Evolutionary conservation across 2,888 invertebrate genomes (phyloP), one percentile per base, ranked within the genome.

Genomic region (Epinotia nisella): DNA sequence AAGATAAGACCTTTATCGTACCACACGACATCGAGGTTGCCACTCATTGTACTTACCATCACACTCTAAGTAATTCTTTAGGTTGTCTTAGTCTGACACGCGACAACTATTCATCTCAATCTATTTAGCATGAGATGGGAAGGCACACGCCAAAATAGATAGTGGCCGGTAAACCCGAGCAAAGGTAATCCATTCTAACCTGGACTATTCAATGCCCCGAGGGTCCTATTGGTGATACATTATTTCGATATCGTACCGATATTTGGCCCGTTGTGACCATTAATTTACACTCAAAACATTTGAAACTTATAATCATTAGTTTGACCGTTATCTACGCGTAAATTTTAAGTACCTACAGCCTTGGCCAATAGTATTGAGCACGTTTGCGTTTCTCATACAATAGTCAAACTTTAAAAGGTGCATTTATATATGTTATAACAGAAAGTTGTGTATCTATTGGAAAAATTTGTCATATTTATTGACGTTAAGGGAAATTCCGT

Each of bases 131-230:
- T 45, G 15, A 15, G 35, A 15, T 4, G 45, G 45, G 45, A 45
- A 15, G 45, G 45, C 45, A 5, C 15, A 13, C 4, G 13, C 45
- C 45, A 15, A 45, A 45, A 45, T 45, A 45, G 15, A 45, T 45
- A 45, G 15, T 45, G 13, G 15, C 13, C 45, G 45, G 96, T 81
- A 96, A 96, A 89, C 96, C 96, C 1, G 95, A 96, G 35, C 96
- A 96, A 84, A 95, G 19, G 35, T 64, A 45, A 49, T 39, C 13
- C 4, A 62, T 55, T 49, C 17, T 65, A 39, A 51, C n/a, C 0
- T 55, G 2, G 11, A 64, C 64, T 35, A 51, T 64, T 49, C 9
- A 55, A n/a, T 29, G 19, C 19, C 71, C 66, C 60, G 2, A 45
- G 39, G 60, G 71, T n/a, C 41, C 72, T 29, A 51, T 72, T 51